Evolutionary conservation across 2,888 invertebrate species (phyloP).

Genomic region (Andrena hattorfiana): DNA sequence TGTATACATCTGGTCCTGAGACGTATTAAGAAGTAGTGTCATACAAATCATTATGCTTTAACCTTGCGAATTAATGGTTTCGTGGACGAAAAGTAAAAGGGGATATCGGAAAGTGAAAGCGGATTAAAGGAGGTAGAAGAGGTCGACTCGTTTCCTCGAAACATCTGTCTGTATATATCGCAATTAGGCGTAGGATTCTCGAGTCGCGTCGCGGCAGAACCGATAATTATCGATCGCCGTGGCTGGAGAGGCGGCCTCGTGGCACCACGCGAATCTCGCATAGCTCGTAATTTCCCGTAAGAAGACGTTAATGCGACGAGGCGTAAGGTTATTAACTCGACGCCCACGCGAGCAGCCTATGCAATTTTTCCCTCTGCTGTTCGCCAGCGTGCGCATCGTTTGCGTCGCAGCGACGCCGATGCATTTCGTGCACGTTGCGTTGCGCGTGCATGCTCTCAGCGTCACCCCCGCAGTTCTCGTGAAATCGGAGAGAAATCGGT

Average conservation of each 20-base stretch:
- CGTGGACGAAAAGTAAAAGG: neutral
- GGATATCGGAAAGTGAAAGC: conserved; percentile 23
- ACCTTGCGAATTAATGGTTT: neutral
- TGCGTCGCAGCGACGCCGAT: neutral
- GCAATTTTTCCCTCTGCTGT: conserved; percentile 28
- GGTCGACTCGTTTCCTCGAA: conserved; percentile 2
- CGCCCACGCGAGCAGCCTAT: conserved; percentile 53
- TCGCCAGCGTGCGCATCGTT: conserved; percentile 12
- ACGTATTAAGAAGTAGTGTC: no score
- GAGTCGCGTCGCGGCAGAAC: conserved; percentile 40
- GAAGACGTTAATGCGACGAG: conserved; percentile 68
- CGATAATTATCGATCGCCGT: conserved; percentile 57
- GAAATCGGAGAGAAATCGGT: conserved; percentile 27
- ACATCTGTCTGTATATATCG: conserved; percentile 23
- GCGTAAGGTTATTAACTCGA: conserved; percentile 67
- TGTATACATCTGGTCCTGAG: no score
- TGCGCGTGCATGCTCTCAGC: conserved; percentile 8
- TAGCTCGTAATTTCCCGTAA: conserved; percentile 64
- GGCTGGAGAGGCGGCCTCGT: conserved; percentile 29
- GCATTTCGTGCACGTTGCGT: conserved; percentile 6
- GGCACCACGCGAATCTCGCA: conserved; percentile 47
- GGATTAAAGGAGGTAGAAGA: neutral
- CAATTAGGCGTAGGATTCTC: conserved; percentile 60
- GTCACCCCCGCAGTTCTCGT: conserved; percentile 8
- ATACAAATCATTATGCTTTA: neutral